A percentile compares a stretch with the other conserved stretches of the same genome.
Conservation (phyloP, 2,797 vertebrate genomes). For the Lophius americanus region DNA sequence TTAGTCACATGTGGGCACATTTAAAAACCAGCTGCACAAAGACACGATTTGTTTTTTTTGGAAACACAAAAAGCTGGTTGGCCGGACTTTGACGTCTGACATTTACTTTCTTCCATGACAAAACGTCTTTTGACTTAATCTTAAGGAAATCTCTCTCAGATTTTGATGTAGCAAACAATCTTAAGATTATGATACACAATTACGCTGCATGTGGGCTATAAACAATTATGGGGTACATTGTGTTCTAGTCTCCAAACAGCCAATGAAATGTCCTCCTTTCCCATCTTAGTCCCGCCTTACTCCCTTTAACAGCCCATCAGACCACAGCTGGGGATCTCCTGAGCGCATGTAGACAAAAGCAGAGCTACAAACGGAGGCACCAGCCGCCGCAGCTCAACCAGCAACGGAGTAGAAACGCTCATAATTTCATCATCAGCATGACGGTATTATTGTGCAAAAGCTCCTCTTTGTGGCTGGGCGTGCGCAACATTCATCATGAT, state of each 20-base stretch:
- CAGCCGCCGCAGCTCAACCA: not conserved
- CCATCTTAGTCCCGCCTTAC: conserved; percentile 27
- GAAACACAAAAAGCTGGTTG: no score
- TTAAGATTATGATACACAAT: not conserved
- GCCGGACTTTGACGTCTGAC: no score
- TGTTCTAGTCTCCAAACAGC: conserved; percentile 45
- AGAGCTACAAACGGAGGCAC: not conserved
- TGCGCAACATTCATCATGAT: conserved; percentile 16
- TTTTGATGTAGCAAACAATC: not conserved
- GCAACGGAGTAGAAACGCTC: not conserved
- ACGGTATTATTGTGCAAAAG: no score
- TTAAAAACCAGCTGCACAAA: conserved; percentile 22
- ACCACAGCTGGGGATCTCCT: conserved; percentile 18
- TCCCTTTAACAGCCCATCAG: not conserved
- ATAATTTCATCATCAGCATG: conserved; percentile 26
- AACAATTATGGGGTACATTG: conserved; percentile 37
- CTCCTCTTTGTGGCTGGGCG: no score
- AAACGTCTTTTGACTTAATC: no score
- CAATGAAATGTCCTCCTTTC: conserved; percentile 55
- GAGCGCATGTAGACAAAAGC: not conserved
- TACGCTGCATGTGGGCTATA: not conserved
- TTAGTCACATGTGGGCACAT: conserved; percentile 1
- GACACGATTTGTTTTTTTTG: no score
- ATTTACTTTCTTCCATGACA: no score
- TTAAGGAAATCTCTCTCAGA: not conserved